Conservation (phyloP, 2,797 vertebrate genomes). For the Decapterus maruadsi region DNA sequence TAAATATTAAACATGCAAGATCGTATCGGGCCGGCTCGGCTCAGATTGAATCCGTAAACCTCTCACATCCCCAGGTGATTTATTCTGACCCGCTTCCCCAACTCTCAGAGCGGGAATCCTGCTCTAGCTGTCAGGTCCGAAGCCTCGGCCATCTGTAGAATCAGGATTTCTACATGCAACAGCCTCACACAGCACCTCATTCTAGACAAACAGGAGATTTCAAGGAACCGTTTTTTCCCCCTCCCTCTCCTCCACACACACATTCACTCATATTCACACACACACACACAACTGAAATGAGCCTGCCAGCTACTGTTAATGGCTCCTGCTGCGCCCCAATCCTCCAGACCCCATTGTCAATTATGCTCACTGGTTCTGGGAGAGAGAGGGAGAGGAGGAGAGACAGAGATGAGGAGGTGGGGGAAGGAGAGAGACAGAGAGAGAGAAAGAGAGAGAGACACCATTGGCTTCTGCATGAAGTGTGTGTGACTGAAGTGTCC, state of each 20-base stretch:
- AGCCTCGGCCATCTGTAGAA: neutral
- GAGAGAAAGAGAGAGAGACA: neutral
- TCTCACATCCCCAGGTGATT: conserved; percentile 9
- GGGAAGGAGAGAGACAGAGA: neutral
- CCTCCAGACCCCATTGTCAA: conserved; percentile 44
- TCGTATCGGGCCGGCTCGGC: neutral
- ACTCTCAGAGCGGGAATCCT: neutral
- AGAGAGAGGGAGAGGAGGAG: neutral
- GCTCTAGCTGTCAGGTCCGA: neutral
- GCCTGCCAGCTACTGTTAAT: conserved; percentile 43
- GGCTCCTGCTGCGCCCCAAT: conserved; percentile 48
- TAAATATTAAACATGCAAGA: conserved; percentile 11
- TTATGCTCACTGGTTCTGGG: conserved; percentile 18
- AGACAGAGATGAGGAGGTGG: neutral
- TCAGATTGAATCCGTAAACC: conserved; percentile 15
- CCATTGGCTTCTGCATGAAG: neutral
- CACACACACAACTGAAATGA: conserved; percentile 4
- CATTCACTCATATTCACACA: conserved; percentile 21
- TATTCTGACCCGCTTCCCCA: neutral
- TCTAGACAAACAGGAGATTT: conserved; percentile 3
- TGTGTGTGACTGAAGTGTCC: neutral
- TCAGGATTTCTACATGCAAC: conserved; percentile 6
- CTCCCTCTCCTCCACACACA: neutral
- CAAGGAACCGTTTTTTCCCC: conserved; percentile 1
- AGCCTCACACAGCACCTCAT: neutral